A percentile compares a stretch with the other conserved stretches of the same genome.
Conservation (phyloP, 2,888 invertebrate genomes). For the Caenorhabditis sp. region DNA sequence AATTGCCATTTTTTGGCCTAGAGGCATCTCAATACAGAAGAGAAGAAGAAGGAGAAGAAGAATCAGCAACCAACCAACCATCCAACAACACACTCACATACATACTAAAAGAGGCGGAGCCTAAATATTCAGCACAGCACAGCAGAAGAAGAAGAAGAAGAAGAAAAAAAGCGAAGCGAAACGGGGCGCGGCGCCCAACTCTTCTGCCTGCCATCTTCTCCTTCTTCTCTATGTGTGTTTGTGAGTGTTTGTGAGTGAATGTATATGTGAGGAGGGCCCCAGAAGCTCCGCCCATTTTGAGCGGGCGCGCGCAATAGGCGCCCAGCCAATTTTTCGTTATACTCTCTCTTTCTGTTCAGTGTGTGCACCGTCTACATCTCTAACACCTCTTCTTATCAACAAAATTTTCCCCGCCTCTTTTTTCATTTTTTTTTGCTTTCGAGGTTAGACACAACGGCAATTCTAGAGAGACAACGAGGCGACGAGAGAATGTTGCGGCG, state of each 20-base stretch:
- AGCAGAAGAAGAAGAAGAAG: conserved; percentile 7
- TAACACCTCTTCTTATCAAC: conserved; percentile 1
- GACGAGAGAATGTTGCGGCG: not conserved
- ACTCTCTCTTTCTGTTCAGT: conserved; percentile 19
- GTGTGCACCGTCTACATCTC: conserved; percentile 7
- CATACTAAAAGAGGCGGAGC: conserved; percentile 35
- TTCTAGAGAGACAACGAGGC: not conserved
- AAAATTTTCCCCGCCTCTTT: not conserved
- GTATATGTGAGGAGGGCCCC: not conserved
- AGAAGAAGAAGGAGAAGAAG: conserved; percentile 3
- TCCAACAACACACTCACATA: conserved; percentile 8
- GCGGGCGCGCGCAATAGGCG: conserved; percentile 6
- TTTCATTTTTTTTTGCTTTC: not conserved
- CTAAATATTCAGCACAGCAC: conserved; percentile 3
- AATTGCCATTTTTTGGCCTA: not conserved
- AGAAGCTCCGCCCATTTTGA: not conserved
- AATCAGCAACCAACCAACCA: not conserved
- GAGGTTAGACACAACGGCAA: not conserved
- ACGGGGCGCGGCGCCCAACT: conserved; percentile 16
- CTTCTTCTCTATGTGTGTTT: conserved; percentile 13
- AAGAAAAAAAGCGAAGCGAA: conserved; percentile 2
- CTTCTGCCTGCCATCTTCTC: conserved; percentile 16
- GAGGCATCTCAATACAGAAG: not conserved
- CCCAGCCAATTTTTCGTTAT: conserved; percentile 31
- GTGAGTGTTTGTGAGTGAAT: not conserved